phyloP scores from a whole-genome alignment of 2,888 invertebrate species.

The Iselma pallidipennis region DNA sequence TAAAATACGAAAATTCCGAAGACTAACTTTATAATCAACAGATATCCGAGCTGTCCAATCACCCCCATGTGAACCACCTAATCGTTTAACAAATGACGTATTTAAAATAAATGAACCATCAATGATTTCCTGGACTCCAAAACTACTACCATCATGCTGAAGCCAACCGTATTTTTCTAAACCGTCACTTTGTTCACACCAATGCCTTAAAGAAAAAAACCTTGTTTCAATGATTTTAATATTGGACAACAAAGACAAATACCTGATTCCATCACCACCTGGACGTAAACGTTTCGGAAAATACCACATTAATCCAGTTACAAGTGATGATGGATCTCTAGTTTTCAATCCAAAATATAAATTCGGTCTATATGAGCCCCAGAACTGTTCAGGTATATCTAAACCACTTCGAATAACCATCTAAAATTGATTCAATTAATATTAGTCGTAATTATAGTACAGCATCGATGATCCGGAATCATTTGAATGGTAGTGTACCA shows the following conservation, averaged over 20 bases:
- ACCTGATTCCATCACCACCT: slow-evolving; percentile 77
- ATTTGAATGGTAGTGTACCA: too few species aligned
- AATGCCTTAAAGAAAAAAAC: slow-evolving; percentile 67
- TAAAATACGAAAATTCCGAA: too few species aligned
- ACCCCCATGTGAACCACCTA: slow-evolving; percentile 80
- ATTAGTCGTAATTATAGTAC: neutral
- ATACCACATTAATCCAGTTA: slow-evolving; percentile 98
- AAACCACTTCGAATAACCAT: slow-evolving; percentile 72
- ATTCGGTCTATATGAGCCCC: slow-evolving; percentile 93
- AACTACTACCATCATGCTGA: slow-evolving; percentile 88
- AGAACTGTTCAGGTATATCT: slow-evolving; percentile 77
- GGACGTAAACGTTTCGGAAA: slow-evolving; percentile 69
- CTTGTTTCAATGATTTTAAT: neutral
- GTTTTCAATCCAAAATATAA: slow-evolving; percentile 92
- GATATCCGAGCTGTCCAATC: slow-evolving; percentile 90
- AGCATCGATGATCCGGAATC: too few species aligned
- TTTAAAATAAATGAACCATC: slow-evolving; percentile 77
- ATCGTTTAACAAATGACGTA: slow-evolving; percentile 87
- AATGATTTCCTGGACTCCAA: slow-evolving; percentile 87
- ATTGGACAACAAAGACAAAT: slow-evolving; percentile 25
- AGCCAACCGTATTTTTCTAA: slow-evolving; percentile 86
- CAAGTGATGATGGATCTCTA: slow-evolving; percentile 83
- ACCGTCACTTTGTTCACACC: slow-evolving; percentile 89
- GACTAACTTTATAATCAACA: slow-evolving; percentile 61
- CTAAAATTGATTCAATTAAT: slow-evolving; percentile 50